Percentiles rank a stretch among this genome's conserved stretches.
Evolutionary conservation across 35 echinoderm and acorn worm genomes (phyloP).

Genomic region (Chiridota heheva): DNA sequence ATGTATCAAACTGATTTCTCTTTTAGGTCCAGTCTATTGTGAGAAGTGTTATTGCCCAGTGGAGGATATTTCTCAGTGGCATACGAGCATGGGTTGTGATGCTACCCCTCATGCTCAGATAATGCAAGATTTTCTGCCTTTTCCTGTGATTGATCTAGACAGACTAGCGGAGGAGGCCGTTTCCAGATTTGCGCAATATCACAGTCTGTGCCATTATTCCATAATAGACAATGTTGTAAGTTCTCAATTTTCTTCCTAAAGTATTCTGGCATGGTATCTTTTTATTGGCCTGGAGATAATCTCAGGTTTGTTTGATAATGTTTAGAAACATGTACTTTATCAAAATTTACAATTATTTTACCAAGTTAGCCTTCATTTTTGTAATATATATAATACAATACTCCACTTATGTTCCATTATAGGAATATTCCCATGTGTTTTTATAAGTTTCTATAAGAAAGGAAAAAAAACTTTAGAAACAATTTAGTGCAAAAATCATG

Average conservation of each 20-base stretch:
- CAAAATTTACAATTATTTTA: too few relatives aligned
- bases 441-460: too few relatives aligned
- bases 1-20: too few relatives aligned
- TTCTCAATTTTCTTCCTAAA: neutral
- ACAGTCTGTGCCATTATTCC: conserved; percentile 89
- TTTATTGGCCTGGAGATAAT: too few relatives aligned
- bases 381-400: too few relatives aligned
- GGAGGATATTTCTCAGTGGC: conserved; percentile 52
- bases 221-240: conserved; percentile 92
- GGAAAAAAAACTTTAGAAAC: too few relatives aligned
- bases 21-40: conserved; percentile 65
- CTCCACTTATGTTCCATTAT: too few relatives aligned
- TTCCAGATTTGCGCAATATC: conserved; percentile 63
- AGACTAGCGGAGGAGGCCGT: conserved; percentile 55
- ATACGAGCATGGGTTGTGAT: conserved; percentile 56
- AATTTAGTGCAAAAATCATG: too few relatives aligned
- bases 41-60: conserved; percentile 89
- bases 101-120: conserved; percentile 63
- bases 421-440: too few relatives aligned
- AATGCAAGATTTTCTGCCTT: conserved; percentile 51
- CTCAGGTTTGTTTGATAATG: neutral
- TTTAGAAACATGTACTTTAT: too few relatives aligned
- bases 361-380: too few relatives aligned
- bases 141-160: conserved; percentile 72
- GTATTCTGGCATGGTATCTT: neutral